Evolutionary conservation across 2,797 vertebrate species (phyloP), one percentile per base, ranked within the genome.

Genomic region (Lutjanus argentimaculatus): DNA sequence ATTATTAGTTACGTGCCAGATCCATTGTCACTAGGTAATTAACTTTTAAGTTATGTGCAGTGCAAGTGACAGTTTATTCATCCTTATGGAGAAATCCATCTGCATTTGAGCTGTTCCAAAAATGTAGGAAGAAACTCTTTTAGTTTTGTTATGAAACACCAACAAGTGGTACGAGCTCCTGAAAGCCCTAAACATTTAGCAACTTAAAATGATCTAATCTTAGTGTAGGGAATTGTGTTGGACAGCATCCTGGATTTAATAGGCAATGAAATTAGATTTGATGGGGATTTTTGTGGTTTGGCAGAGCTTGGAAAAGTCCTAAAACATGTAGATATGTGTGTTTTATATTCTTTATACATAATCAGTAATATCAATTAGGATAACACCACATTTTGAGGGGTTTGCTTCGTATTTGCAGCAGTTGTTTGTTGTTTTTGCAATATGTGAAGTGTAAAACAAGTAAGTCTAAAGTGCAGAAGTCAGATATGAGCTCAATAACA

Each of bases 141-240:
- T 16, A 59, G 3, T 62, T 55, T 22, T 42, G n/a, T 51, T 22
- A 57, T 58, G 19, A 71, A 66, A 62, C 14, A 7, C 2, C 8
- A 67, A 19, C 6, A 30, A 40, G 65, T 2, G 3, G 21, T 72
- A 64, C 58, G 58, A 74, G 15, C 40, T 48, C 40, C 57, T 49
- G 45, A 42, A 58, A 51, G n/a, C 45, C 7, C n/a, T 73, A 16
- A 65, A 69, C 15, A 67, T 59, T 59, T 43, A 64, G 58, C 53
- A 43, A 45, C 17, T 56, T 67, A 17, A 75, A 71, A 49, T 51
- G 25, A 58, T 52, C 1, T 43, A 30, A 70, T 73, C 19, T 25
- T 76, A 21, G 36, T 45, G 12, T 58, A 22, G 3, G 21, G n/a
- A 71, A 67, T 16, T 59, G 46, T 40, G 22, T 36, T 66, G 58